Evolutionary conservation across 2,888 invertebrate genomes (phyloP).

Genomic region (Lasioglossum leucozonium): DNA sequence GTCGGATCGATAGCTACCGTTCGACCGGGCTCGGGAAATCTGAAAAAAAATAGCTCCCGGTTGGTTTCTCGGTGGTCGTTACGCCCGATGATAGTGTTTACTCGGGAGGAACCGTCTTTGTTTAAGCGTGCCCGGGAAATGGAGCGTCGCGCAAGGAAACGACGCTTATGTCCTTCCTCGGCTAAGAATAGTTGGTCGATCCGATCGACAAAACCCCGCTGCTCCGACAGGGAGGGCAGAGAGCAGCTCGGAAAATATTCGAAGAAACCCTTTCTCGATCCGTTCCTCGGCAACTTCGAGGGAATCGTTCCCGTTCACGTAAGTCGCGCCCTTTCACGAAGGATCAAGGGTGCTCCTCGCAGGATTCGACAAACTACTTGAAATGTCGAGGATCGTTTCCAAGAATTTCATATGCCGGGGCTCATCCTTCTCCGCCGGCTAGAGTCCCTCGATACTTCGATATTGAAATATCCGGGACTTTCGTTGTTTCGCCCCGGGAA

Average conservation of each 20-base stretch:
- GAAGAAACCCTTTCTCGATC: slow-evolving; percentile 46
- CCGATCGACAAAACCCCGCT: slow-evolving; percentile 34
- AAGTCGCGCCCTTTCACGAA: slow-evolving; percentile 21
- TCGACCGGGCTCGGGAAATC: background rate
- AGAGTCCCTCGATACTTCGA: background rate
- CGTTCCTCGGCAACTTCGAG: slow-evolving; percentile 12
- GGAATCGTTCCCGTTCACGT: slow-evolving; percentile 6
- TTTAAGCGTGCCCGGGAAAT: slow-evolving; percentile 20
- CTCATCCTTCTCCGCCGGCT: slow-evolving; percentile 2
- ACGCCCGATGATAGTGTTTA: background rate
- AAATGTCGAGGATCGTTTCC: slow-evolving; percentile 32
- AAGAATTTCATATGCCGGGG: slow-evolving; percentile 38
- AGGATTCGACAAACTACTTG: slow-evolving; percentile 1
- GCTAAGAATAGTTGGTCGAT: slow-evolving; percentile 49
- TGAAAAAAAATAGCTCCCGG: background rate
- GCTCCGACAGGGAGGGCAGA: background rate
- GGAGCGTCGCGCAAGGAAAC: slow-evolving; percentile 26
- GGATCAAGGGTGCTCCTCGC: slow-evolving; percentile 14
- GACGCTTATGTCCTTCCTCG: slow-evolving; percentile 6
- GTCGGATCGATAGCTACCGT: background rate
- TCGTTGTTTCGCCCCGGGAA: background rate
- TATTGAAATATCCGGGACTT: background rate
- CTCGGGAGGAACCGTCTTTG: slow-evolving; percentile 7
- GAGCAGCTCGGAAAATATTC: slow-evolving; percentile 52
- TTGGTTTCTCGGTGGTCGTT: slow-evolving; percentile 8